These are phyloP conservation scores for Ariopsis seemanni DNA, from an alignment of 2,113 vertebrate species.

Conservation along the genomic window DNA sequence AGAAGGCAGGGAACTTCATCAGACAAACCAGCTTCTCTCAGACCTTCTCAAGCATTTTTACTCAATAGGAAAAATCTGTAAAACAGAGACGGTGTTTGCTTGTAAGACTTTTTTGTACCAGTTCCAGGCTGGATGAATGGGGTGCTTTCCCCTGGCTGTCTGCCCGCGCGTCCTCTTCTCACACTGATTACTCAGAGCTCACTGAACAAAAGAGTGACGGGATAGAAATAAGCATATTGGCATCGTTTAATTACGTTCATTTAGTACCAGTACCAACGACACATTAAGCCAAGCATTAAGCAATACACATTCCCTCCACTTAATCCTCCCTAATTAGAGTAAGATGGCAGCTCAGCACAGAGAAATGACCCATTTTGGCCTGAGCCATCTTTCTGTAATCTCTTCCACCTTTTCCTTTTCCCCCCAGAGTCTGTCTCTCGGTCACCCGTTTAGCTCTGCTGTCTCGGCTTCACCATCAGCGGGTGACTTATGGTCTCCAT, in stretches of 20 bases:
- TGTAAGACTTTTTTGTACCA: background rate
- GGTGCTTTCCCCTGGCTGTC: background rate
- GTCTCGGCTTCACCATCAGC: background rate
- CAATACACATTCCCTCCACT: constrained; percentile 47
- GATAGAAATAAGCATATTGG: constrained; percentile 26
- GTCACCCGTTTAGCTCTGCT: background rate
- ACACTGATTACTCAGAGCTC: constrained; percentile 20
- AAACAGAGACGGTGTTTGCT: background rate
- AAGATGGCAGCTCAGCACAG: constrained; percentile 22
- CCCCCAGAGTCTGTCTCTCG: background rate
- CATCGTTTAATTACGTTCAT: constrained; percentile 46
- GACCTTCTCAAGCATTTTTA: background rate
- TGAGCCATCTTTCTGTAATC: constrained; percentile 5
- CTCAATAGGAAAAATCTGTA: background rate
- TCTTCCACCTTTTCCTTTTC: constrained; percentile 6
- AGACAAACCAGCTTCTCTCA: constrained; percentile 52
- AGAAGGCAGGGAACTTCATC: constrained; percentile 57
- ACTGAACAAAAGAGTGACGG: constrained; percentile 26
- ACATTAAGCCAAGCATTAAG: constrained; percentile 52
- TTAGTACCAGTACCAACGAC: constrained; percentile 40
- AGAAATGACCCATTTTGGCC: constrained; percentile 32
- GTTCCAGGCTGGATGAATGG: background rate
- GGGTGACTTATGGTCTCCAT: constrained; percentile 21
- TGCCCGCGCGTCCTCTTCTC: constrained; percentile 29
- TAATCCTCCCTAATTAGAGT: constrained; percentile 56